A percentile compares a stretch with the other conserved stretches of the same genome.
These are phyloP conservation scores for Muschampia plurimacula DNA, from an alignment of 2,888 invertebrate species.

Conservation along the genomic window DNA sequence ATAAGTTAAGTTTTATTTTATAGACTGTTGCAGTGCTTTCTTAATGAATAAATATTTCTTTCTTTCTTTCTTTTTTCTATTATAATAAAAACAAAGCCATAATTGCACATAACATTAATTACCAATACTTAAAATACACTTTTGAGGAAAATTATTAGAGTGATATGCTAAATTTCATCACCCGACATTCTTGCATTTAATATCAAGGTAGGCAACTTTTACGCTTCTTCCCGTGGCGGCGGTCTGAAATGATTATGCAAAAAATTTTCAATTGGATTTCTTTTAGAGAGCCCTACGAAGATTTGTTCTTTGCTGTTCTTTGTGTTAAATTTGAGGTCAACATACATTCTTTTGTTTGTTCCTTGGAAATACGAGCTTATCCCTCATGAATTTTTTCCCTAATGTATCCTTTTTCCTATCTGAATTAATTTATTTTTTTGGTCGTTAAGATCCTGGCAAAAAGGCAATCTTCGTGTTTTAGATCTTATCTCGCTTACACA, in stretches of 20 bases:
- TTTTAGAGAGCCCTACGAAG: constrained; percentile 4
- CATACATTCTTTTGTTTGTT: constrained; percentile 15
- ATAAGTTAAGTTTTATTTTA: too few species aligned
- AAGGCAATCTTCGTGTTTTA: not conserved
- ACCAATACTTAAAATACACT: too few species aligned
- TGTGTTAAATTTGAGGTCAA: constrained; percentile 27
- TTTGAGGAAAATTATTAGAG: too few species aligned
- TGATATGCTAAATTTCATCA: not conserved
- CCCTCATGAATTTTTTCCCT: constrained; percentile 5
- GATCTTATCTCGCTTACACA: not conserved
- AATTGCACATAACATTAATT: too few species aligned
- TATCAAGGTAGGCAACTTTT: not conserved
- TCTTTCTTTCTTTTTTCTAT: too few species aligned
- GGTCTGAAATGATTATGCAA: not conserved
- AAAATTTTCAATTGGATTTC: not conserved
- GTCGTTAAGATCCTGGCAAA: not conserved
- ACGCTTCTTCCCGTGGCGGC: not conserved
- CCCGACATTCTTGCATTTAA: not conserved
- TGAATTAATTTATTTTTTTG: constrained; percentile 5
- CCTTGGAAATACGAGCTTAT: constrained; percentile 3
- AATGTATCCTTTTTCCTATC: not conserved
- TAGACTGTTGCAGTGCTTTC: too few species aligned
- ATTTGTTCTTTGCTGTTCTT: constrained; percentile 13
- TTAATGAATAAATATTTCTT: too few species aligned
- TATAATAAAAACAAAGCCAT: too few species aligned